Percentiles rank a stretch among this genome's conserved stretches.
phyloP scores from a whole-genome alignment of 2,797 vertebrate genomes.

The Enteromius unitaeniatus region DNA sequence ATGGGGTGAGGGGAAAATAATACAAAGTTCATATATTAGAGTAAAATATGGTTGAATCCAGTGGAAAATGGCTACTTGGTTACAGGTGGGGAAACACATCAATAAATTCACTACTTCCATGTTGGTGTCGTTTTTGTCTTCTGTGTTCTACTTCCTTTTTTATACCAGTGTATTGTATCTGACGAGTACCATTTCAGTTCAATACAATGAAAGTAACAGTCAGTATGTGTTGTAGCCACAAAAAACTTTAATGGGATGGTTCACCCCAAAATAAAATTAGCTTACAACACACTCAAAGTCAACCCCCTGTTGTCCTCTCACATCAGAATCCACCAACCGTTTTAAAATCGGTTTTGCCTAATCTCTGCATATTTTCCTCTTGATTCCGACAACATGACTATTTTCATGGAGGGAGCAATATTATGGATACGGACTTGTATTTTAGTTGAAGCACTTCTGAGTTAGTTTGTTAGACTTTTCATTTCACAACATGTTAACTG shows the following conservation, averaged over 20 bases:
- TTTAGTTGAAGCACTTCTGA: background rate
- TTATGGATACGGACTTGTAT: background rate
- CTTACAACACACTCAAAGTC: background rate
- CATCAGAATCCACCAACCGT: background rate
- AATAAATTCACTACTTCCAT: slow-evolving; percentile 99
- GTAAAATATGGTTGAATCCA: slow-evolving; percentile 69
- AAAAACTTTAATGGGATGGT: background rate
- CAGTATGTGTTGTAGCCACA: too few relatives aligned
- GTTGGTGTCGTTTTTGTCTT: slow-evolving; percentile 48
- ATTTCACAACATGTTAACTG: background rate
- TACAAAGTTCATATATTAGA: slow-evolving; percentile 74
- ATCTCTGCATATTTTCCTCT: background rate
- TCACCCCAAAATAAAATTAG: background rate
- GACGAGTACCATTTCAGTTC: background rate
- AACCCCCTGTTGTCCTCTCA: background rate
- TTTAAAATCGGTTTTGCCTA: background rate
- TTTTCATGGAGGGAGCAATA: background rate
- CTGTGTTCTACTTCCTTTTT: background rate
- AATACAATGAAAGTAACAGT: background rate
- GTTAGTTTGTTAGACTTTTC: background rate
- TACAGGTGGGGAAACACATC: slow-evolving; percentile 88
- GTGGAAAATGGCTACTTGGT: slow-evolving; percentile 74
- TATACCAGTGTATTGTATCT: slow-evolving; percentile 5
- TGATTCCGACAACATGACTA: background rate
- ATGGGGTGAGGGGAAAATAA: slow-evolving; percentile 66